phyloP scores from a whole-genome alignment of 2,888 invertebrate genomes.

The Dorcus hopei region DNA sequence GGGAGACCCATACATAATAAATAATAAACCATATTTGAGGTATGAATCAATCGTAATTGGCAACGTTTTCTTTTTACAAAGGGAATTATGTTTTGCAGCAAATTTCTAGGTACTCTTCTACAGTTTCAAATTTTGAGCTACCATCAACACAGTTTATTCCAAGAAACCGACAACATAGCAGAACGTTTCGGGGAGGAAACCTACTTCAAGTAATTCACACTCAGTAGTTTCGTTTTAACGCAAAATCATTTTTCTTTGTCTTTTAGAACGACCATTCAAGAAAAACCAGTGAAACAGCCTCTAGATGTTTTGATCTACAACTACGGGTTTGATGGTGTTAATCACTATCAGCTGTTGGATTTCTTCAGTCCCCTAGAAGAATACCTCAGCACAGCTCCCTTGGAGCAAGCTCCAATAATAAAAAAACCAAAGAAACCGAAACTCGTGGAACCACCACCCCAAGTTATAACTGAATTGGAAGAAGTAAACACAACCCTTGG shows the following conservation, averaged over 20 bases:
- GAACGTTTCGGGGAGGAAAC: constrained; percentile 27
- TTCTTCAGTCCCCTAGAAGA: constrained; percentile 57
- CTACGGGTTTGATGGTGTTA: constrained; percentile 51
- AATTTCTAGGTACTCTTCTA: constrained; percentile 56
- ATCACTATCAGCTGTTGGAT: constrained; percentile 53
- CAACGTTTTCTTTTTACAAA: neutral
- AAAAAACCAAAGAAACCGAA: neutral
- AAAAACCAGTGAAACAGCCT: constrained; percentile 49
- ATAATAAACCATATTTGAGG: constrained; percentile 58
- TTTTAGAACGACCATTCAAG: constrained; percentile 40
- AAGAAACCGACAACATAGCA: constrained; percentile 21
- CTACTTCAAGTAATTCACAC: constrained; percentile 31
- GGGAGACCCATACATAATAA: constrained; percentile 52
- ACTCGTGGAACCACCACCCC: neutral
- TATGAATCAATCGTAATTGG: constrained; percentile 33
- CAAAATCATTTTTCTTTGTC: constrained; percentile 1
- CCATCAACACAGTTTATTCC: constrained; percentile 27
- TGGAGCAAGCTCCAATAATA: constrained; percentile 17
- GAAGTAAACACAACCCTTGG: constrained; percentile 15
- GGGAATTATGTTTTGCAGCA: constrained; percentile 47
- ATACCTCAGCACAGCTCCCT: constrained; percentile 53
- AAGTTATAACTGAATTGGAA: neutral
- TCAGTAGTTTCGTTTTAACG: neutral
- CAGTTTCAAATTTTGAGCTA: constrained; percentile 58
- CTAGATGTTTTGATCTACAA: constrained; percentile 53